A percentile compares a stretch with the other conserved stretches of the same genome.
Evolutionary conservation across 2,113 vertebrate genomes (phyloP).

Genomic region (Prionailurus viverrinus): DNA sequence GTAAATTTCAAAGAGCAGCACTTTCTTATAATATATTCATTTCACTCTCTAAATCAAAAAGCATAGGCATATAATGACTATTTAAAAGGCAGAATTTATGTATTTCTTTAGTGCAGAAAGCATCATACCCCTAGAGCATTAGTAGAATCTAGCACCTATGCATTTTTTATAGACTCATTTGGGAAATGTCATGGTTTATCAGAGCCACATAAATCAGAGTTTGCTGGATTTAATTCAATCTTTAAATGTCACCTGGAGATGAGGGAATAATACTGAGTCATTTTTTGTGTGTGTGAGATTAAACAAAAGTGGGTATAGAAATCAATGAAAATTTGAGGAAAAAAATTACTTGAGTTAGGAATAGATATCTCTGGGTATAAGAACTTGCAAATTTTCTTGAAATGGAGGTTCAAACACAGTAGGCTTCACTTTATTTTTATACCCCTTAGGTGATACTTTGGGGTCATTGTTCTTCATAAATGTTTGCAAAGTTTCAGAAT

Average conservation of each 20-base stretch:
- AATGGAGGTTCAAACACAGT: not conserved
- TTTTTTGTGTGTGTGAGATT: slow-evolving; percentile 18
- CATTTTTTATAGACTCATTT: slow-evolving; percentile 75
- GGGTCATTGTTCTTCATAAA: not conserved
- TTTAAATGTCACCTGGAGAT: slow-evolving; percentile 61
- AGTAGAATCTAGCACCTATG: slow-evolving; percentile 44
- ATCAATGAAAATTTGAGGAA: slow-evolving; percentile 10
- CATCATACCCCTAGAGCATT: not conserved
- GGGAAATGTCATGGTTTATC: slow-evolving; percentile 74
- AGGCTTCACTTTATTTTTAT: not conserved
- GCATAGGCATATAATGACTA: not conserved
- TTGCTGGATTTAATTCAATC: slow-evolving; percentile 64
- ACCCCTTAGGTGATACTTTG: not conserved
- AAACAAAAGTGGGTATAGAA: slow-evolving; percentile 61
- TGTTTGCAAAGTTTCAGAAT: not conserved
- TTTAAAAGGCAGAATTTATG: slow-evolving; percentile 5
- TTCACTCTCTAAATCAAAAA: not conserved
- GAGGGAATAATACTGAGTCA: slow-evolving; percentile 32
- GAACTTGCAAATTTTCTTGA: not conserved
- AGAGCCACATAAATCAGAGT: slow-evolving; percentile 67
- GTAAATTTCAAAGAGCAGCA: not conserved
- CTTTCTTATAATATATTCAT: not conserved
- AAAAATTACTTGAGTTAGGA: slow-evolving; percentile 1
- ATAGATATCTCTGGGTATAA: not conserved
- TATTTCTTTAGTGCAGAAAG: slow-evolving; percentile 56